phyloP scores from a whole-genome alignment of 2,888 invertebrate genomes.

The Pinctada fucata region DNA sequence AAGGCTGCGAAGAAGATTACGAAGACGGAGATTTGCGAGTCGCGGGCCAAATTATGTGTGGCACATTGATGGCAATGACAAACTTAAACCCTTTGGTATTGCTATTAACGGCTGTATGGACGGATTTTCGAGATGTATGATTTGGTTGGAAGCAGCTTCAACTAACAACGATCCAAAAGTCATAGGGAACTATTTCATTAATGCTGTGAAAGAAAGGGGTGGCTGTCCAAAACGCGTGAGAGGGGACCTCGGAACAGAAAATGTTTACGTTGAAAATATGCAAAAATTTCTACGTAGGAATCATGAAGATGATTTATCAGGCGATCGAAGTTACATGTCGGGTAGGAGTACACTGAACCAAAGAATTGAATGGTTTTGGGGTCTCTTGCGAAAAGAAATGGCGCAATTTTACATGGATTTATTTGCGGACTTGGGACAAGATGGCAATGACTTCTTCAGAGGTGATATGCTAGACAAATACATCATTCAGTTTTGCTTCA shows the following conservation, averaged over 20 bases:
- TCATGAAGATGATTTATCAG: not conserved
- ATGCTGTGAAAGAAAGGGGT: conserved; percentile 13
- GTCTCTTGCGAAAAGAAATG: conserved; percentile 16
- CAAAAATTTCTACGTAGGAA: not conserved
- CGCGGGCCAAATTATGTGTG: conserved; percentile 49
- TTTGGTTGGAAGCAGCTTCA: conserved; percentile 47
- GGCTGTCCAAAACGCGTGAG: conserved; percentile 32
- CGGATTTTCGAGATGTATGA: conserved; percentile 47
- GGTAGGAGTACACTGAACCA: conserved; percentile 32
- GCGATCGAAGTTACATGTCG: conserved; percentile 16
- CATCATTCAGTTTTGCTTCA: conserved; percentile 4
- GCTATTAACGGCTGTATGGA: conserved; percentile 53
- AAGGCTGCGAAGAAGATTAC: conserved; percentile 25
- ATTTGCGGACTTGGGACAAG: conserved; percentile 19
- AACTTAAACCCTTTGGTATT: conserved; percentile 52
- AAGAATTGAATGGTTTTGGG: conserved; percentile 27
- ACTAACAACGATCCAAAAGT: conserved; percentile 46
- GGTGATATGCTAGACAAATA: not conserved
- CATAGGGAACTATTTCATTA: conserved; percentile 32
- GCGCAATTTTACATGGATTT: conserved; percentile 12
- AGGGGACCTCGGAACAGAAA: conserved; percentile 39
- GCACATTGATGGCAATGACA: conserved; percentile 55
- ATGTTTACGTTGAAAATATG: not conserved
- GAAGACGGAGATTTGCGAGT: conserved; percentile 35
- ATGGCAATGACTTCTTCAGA: not conserved